A percentile compares a stretch with the other conserved stretches of the same genome.
Conservation (phyloP, 2,888 invertebrate genomes). For the Sminthurides aquaticus region DNA sequence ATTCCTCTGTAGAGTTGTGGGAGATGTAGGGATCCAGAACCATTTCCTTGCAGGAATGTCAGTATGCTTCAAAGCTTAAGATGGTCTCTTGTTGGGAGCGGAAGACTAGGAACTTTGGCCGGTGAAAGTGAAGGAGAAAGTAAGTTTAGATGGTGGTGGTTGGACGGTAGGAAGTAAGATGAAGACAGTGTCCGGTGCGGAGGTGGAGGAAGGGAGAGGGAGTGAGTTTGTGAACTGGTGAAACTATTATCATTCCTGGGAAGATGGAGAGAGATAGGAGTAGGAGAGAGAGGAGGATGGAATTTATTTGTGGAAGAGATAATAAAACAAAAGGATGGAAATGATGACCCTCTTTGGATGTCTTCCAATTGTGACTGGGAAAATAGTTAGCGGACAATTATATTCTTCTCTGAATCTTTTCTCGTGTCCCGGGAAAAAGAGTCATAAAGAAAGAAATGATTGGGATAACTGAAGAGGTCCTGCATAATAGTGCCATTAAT, state of each 20-base stretch:
- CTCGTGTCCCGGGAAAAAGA: background rate
- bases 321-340: background rate
- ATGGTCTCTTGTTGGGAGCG: too few species aligned
- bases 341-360: background rate
- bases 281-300: background rate
- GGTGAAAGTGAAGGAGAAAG: too few species aligned
- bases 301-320: background rate
- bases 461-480: background rate
- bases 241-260: background rate
- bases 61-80: background rate
- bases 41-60: background rate
- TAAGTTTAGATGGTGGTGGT: too few species aligned
- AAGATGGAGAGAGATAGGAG: background rate
- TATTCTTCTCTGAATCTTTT: background rate
- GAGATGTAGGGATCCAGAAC: too few species aligned
- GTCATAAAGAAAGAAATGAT: background rate
- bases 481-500: constrained; percentile 21
- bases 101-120: too few species aligned
- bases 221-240: background rate
- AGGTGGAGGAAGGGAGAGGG: background rate
- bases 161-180: too few species aligned
- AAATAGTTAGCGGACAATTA: background rate
- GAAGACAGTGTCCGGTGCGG: too few species aligned
- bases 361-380: background rate
- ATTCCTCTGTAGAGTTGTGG: background rate